Conservation (phyloP, 1,140 invertebrate genomes). For the Drosophila setifemur region DNA sequence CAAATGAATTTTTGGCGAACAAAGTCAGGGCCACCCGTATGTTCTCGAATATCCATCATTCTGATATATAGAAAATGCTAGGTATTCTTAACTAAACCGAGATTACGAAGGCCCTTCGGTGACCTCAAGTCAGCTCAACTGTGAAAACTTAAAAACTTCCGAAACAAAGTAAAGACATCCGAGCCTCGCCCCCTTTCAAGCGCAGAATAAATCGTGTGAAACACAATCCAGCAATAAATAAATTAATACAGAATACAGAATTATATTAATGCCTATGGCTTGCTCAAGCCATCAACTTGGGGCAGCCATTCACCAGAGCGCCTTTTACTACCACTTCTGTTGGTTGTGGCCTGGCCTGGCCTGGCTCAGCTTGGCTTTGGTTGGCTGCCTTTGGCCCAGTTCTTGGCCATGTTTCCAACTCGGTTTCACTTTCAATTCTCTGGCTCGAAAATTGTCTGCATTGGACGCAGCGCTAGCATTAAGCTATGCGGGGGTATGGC, state of each 20-base stretch:
- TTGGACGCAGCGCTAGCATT: constrained; percentile 20
- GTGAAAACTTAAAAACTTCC: constrained; percentile 41
- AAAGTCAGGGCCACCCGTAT: neutral
- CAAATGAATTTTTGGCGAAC: neutral
- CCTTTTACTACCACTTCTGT: constrained; percentile 21
- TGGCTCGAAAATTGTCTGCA: constrained; percentile 18
- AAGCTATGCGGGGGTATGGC: constrained; percentile 7
- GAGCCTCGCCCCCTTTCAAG: neutral
- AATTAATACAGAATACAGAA: constrained; percentile 44
- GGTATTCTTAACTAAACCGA: too few species aligned
- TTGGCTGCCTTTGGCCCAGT: constrained; percentile 57
- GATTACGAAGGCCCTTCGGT: constrained; percentile 26
- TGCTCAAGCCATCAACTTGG: constrained; percentile 18
- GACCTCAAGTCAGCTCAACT: constrained; percentile 42
- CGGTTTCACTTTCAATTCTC: constrained; percentile 56
- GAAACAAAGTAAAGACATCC: constrained; percentile 21
- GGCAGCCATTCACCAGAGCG: constrained; percentile 25
- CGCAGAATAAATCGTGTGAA: constrained; percentile 43
- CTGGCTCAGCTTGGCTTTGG: constrained; percentile 29
- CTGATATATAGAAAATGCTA: neutral
- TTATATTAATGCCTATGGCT: constrained; percentile 25
- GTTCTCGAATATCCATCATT: neutral
- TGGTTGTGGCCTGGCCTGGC: neutral
- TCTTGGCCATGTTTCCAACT: constrained; percentile 39
- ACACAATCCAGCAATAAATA: constrained; percentile 40